Percentiles rank a stretch among this genome's conserved stretches.
Conservation (phyloP, 92 coral and sea anemone genomes). For the Heteractis magnifica region DNA sequence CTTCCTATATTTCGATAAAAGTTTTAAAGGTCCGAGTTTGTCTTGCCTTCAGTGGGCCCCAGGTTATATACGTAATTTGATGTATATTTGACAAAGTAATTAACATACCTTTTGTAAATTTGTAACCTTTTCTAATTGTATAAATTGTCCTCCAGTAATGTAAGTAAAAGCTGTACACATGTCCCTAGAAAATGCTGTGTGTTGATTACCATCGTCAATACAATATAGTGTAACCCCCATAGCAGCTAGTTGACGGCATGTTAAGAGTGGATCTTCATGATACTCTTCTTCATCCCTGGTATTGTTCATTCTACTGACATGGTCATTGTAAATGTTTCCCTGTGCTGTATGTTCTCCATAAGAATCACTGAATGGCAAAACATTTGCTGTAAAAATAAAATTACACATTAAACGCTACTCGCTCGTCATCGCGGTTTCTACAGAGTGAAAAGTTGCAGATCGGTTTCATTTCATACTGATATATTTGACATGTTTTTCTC, state of each 20-base stretch:
- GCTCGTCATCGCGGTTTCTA: background rate
- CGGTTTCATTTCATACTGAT: too few species aligned
- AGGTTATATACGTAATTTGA: too few species aligned
- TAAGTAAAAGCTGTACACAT: constrained; percentile 20
- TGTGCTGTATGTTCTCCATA: background rate
- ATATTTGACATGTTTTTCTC: too few species aligned
- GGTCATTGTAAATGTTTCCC: constrained; percentile 1
- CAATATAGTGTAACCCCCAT: constrained; percentile 31
- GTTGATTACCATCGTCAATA: constrained; percentile 4
- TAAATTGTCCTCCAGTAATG: constrained; percentile 39
- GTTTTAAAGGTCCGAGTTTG: too few species aligned
- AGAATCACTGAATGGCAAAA: constrained; percentile 20
- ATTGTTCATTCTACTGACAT: background rate
- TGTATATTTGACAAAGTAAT: background rate
- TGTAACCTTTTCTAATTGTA: constrained; percentile 12
- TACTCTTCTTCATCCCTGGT: background rate
- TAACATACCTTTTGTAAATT: background rate
- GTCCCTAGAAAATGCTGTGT: constrained; percentile 10
- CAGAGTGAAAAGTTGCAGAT: too few species aligned
- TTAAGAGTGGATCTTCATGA: constrained; percentile 19
- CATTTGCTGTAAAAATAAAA: constrained; percentile 6
- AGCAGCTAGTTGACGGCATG: constrained; percentile 28
- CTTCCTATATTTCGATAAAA: too few species aligned
- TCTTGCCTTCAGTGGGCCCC: too few species aligned
- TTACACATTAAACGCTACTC: background rate